A percentile compares a stretch with the other conserved stretches of the same genome.
phyloP scores from a whole-genome alignment of 2,888 invertebrate species.

The Drosophila mercatorum region DNA sequence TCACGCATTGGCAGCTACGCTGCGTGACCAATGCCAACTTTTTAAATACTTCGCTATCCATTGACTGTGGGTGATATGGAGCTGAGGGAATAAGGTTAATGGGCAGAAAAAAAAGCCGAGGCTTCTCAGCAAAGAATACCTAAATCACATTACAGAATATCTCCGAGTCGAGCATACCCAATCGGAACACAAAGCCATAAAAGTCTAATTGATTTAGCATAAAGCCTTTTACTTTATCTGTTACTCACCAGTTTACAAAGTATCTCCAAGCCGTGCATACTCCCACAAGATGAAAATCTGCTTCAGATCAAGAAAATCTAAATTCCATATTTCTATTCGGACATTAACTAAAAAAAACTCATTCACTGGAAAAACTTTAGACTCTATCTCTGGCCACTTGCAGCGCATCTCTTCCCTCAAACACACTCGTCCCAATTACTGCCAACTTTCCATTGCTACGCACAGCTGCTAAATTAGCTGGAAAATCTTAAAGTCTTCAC shows the following conservation, averaged over 20 bases:
- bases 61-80: background rate
- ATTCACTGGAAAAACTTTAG: background rate
- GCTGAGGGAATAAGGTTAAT: background rate
- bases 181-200: background rate
- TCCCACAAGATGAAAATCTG: background rate
- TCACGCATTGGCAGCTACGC: conserved; percentile 29
- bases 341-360: background rate
- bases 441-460: conserved; percentile 42
- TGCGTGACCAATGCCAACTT: conserved; percentile 36
- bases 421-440: background rate
- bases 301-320: no score
- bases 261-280: background rate
- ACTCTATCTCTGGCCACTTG: background rate
- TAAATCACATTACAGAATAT: background rate
- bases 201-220: background rate
- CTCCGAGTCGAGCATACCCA: background rate
- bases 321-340: no score
- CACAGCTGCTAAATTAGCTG: conserved; percentile 54
- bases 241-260: background rate
- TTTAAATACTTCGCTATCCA: background rate
- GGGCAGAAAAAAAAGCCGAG: background rate
- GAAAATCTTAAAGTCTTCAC: conserved; percentile 51
- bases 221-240: rapidly evolving
- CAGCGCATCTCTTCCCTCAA: background rate
- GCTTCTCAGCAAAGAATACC: no score